These are phyloP conservation scores for Corynorhinus townsendii DNA, from an alignment of 2,113 vertebrate species.

Conservation along the genomic window DNA sequence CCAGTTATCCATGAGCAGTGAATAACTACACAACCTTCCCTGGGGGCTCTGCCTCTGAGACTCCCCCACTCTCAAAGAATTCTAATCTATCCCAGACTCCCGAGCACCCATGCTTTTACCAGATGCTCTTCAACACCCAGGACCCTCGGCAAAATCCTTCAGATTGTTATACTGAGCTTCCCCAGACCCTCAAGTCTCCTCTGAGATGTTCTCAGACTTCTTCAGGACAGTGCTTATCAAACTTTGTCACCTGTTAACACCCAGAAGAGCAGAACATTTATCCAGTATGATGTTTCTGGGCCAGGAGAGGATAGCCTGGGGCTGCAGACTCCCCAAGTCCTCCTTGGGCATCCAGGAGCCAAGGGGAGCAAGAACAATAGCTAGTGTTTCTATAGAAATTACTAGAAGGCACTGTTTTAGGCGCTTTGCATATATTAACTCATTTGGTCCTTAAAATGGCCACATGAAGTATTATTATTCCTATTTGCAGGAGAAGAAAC, in stretches of 20 bases:
- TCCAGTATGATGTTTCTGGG: not conserved
- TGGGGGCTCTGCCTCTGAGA: not conserved
- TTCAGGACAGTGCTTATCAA: not conserved
- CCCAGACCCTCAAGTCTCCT: not conserved
- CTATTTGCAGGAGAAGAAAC: not conserved
- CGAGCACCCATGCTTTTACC: not conserved
- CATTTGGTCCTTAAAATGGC: not conserved
- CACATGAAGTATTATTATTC: not conserved
- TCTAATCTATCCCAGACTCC: not conserved
- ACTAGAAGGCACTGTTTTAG: not conserved
- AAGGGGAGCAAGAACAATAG: not conserved
- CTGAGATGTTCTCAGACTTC: not conserved
- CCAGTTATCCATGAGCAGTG: not conserved
- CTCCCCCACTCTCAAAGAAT: not conserved
- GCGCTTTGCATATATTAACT: not conserved
- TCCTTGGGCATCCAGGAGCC: not conserved
- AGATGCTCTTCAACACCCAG: not conserved
- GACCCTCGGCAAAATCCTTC: not conserved
- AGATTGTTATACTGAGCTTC: not conserved
- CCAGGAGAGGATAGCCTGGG: not conserved
- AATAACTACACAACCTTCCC: not conserved
- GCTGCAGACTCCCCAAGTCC: not conserved
- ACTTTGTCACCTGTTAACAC: not conserved
- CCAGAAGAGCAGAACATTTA: not conserved
- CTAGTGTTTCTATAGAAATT: not conserved